Conservation (phyloP, 2,888 invertebrate genomes). For the Notodonta ziczac region DNA sequence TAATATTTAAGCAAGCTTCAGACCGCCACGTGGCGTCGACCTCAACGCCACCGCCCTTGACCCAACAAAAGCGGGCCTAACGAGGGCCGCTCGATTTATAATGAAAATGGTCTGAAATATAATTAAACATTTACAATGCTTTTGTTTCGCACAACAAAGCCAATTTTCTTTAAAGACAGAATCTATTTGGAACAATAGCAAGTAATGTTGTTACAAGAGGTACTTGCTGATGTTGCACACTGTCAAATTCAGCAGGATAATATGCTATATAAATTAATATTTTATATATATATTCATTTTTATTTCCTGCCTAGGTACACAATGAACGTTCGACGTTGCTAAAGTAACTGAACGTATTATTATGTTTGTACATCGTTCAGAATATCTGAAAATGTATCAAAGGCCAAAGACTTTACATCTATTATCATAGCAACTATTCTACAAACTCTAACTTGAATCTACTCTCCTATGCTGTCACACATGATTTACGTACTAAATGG, state of each 20-base stretch:
- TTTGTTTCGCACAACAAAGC: constrained; percentile 33
- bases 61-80: constrained; percentile 10
- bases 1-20: neutral
- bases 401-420: no score
- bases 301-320: no score
- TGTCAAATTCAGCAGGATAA: neutral
- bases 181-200: constrained; percentile 12
- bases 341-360: no score
- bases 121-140: constrained; percentile 31
- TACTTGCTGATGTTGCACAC: neutral
- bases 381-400: no score
- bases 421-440: no score
- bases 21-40: constrained; percentile 9
- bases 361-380: no score
- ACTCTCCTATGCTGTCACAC: no score
- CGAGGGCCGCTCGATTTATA: constrained; percentile 18
- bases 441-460: no score
- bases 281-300: neutral
- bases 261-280: no score
- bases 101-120: constrained; percentile 28
- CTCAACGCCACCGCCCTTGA: constrained; percentile 12
- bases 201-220: constrained; percentile 16
- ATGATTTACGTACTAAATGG: no score
- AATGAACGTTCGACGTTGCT: no score
- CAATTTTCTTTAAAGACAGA: constrained; percentile 20